Base-by-base conservation (phyloP, 2,113 vertebrate species). In the Sialia sialis region DNA sequence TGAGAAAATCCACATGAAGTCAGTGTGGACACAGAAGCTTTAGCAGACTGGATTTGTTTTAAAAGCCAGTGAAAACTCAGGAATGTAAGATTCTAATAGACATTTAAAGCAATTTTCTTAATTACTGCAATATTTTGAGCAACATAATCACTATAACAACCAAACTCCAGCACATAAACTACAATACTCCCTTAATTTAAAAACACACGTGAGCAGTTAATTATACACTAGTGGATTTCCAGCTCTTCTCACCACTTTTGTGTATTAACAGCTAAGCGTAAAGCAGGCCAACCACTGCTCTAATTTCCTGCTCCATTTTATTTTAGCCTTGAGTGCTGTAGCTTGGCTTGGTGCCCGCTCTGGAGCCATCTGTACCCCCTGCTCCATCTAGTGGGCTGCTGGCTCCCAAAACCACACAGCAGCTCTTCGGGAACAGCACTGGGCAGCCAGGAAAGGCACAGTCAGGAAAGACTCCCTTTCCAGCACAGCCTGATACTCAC, bases 311-410 rank as follows among this genome's bases (percentile, higher is more conserved):
- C 54, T 93, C 80, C 78, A 76, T 85, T 90, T 89, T 79, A 78
- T 82, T 81, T 77, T 9, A 63, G 54, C 68, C 60, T 49, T 38
- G 29, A 85, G 67, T 32, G 32, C 16, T 13, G 32, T 0, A 67
- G 87, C 30, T 7, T 4, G 18, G 48, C n/a, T 13, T 0, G 2
- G n/a, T 27, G 67, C 52, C 29, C 36, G 2, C 36, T 63, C 56
- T n/a, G 2, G 30, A 83, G 64, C 34, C 38, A 26, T 38, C 70
- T 34, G 62, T 27, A 63, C 13, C 29, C 88, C 51, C 87, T 93
- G 84, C 96, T 94, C 96, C 96, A 95, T 84, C 97, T 97, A 97
- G 96, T 76, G 96, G 94, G 39, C 67, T 68, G 8, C 29, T 5
- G 16, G n/a, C n/a, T 59, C 49, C 75, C 60, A 41, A 55, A 67